phyloP scores from a whole-genome alignment of 2,888 invertebrate species.

The Agonopterix alstromeriana region DNA sequence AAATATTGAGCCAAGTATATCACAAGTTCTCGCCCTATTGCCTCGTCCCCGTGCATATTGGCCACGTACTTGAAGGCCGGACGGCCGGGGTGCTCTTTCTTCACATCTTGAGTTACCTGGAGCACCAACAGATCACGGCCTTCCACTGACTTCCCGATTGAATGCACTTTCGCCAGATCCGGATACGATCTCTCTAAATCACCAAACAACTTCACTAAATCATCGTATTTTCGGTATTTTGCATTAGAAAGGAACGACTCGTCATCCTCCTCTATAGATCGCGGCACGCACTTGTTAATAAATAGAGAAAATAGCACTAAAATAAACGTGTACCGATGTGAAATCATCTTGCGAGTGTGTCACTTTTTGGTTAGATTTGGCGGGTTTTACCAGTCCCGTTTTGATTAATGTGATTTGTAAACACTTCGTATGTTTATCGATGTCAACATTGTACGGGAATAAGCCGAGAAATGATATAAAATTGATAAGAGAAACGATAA shows the following conservation, averaged over 20 bases:
- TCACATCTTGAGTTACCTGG: conserved; percentile 78
- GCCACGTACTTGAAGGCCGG: conserved; percentile 97
- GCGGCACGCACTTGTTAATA: conserved; percentile 42
- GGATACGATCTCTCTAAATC: conserved; percentile 79
- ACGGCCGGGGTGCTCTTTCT: conserved; percentile 69
- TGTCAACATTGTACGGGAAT: conserved; percentile 30
- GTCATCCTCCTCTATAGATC: conserved; percentile 45
- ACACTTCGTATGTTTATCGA: conserved; percentile 25
- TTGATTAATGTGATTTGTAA: conserved; percentile 22
- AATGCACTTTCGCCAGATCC: conserved; percentile 81
- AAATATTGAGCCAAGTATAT: conserved; percentile 91
- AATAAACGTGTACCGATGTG: conserved; percentile 36
- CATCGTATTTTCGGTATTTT: conserved; percentile 83
- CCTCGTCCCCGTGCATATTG: conserved; percentile 98
- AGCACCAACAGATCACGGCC: conserved; percentile 88
- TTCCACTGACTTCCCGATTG: conserved; percentile 90
- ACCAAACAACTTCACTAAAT: conserved; percentile 80
- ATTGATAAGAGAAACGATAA: conserved; percentile 5
- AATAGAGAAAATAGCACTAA: conserved; percentile 48
- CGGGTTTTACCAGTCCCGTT: conserved; percentile 9
- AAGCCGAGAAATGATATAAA: conserved; percentile 9
- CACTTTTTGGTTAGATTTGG: conserved; percentile 6
- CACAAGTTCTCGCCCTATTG: conserved; percentile 89
- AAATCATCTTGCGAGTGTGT: conserved; percentile 30
- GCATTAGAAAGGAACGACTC: conserved; percentile 77